Base-by-base conservation (phyloP, 2,888 invertebrate species). In the Sphaeridia pumilis region DNA sequence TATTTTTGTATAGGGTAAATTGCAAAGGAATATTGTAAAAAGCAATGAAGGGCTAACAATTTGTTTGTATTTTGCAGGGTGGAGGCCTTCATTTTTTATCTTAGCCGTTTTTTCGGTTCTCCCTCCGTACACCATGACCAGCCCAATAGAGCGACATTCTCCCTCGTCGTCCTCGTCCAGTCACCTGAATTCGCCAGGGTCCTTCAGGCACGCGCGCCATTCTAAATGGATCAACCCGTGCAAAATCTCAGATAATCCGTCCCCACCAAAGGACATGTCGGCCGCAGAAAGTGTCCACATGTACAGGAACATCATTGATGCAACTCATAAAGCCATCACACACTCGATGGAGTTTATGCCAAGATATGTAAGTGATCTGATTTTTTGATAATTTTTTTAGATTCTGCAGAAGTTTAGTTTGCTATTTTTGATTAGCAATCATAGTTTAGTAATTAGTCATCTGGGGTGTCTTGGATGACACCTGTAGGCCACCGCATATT, bases 151-250 rank as follows among this genome's bases (percentile, higher is more conserved):
- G 12, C 22, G 21, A 24, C 31, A 38, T 26, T 44, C 44, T 44
- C 36, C 36, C 38, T 49, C 49, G n/a, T n/a, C n/a, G n/a, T n/a
- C n/a, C n/a, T n/a, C n/a, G n/a, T n/a, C n/a, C 1, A 28, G 34
- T 55, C 53, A 49, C 55, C 43, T 35, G 47, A 49, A 48, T n/a
- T n/a, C 52, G 44, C 45, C 56, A 57, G 52, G 55, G 31, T 31
- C 31, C 31, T 14, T 10, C 7, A 31, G 55, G 48, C 31, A 55
- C 27, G 57, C 59, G 43, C 60, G 59, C 31, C 54, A 57, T 22
- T 56, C 58, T 46, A 65, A 65, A 44, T 65, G 64, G 64, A 57
- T 65, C n/a, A 65, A 65, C 42, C 65, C 65, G 5, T 65, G 65
- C 46, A 46, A 64, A 34, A 63, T 65, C 31, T 60, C 61, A 2